A percentile compares a stretch with the other conserved stretches of the same genome.
phyloP scores from a whole-genome alignment of 2,797 vertebrate species.

The Distichodus sexfasciatus region DNA sequence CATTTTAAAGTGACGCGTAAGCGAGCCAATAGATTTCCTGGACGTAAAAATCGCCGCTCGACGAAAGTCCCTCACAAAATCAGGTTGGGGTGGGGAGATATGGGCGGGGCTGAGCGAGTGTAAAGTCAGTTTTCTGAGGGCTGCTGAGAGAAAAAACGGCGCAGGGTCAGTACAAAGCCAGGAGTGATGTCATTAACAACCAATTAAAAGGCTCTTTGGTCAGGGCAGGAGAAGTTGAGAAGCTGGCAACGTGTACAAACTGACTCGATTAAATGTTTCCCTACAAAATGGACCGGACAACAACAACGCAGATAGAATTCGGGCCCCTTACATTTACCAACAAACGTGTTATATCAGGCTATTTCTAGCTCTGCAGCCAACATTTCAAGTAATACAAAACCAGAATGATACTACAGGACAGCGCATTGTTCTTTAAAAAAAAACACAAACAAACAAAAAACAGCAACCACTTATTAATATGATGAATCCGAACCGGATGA shows the following conservation, averaged over 20 bases:
- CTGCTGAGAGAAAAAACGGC: conserved; percentile 54
- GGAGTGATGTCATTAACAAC: conserved; percentile 88
- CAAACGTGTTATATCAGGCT: too few relatives aligned
- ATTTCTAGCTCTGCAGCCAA: too few relatives aligned
- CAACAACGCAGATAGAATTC: too few relatives aligned
- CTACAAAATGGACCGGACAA: not conserved
- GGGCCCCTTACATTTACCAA: too few relatives aligned
- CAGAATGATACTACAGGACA: too few relatives aligned
- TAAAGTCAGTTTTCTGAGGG: conserved; percentile 54
- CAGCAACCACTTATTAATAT: too few relatives aligned
- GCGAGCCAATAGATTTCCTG: conserved; percentile 70
- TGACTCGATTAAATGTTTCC: not conserved
- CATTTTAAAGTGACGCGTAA: conserved; percentile 67
- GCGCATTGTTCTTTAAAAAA: too few relatives aligned
- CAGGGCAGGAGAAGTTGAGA: conserved; percentile 66
- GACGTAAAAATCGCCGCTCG: conserved; percentile 59
- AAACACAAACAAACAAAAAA: too few relatives aligned
- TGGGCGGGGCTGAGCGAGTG: conserved; percentile 52
- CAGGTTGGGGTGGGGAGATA: too few relatives aligned
- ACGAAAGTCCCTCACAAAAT: too few relatives aligned
- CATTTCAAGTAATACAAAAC: too few relatives aligned
- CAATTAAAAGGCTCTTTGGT: conserved; percentile 76
- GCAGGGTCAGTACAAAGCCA: conserved; percentile 50
- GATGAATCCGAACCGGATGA: too few relatives aligned
- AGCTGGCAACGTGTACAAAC: conserved; percentile 31